Evolutionary conservation across 2,888 invertebrate genomes (phyloP), one percentile per base, ranked within the genome.

Genomic region (Dolomedes plantarius): DNA sequence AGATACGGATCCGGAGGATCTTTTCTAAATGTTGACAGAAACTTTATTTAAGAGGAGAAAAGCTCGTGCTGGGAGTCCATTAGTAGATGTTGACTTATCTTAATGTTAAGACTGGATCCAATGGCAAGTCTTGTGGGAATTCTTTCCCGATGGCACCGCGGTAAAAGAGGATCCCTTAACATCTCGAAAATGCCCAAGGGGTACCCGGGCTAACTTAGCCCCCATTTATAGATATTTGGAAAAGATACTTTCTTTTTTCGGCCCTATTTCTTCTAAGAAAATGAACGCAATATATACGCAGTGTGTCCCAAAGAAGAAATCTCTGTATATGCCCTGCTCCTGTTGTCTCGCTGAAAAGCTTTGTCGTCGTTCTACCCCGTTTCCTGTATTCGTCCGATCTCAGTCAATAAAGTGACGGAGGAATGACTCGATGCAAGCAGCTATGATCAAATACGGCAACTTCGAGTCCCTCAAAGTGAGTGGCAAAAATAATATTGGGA

Each of bases 31-130:
- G 86, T 86, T 86, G 86, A 86, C 86, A 86, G 78, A 79, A 86
- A 86, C 78, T 86, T 86, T 86, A 86, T 86, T 86, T 86, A 86
- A 86, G 79, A 75, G 77, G 75, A 82, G 85, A 85, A 77, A 86
- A 68, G 74, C 73, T 68, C 62, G 68, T 67, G 62, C 73, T 64
- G 68, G 67, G 75, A 86, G 78, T 86, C 86, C 86, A 86, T 86
- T 86, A 86, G 79, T 64, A 68, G 78, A 56, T 86, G 71, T 86
- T 86, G 86, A 86, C 79, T 86, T 86, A 79, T 79, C 86, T 68
- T 79, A 86, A 79, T 78, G 78, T 65, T 68, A 65, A 69, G 77
- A 62, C 67, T 73, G 67, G 27, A 46, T 79, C 78, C 74, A 46
- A n/a, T 29, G 85, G 83, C 46, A 68, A 56, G 65, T 73, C 65